These are phyloP conservation scores for Austrofundulus limnaeus DNA, from an alignment of 2,113 vertebrate genomes.

Conservation along the genomic window DNA sequence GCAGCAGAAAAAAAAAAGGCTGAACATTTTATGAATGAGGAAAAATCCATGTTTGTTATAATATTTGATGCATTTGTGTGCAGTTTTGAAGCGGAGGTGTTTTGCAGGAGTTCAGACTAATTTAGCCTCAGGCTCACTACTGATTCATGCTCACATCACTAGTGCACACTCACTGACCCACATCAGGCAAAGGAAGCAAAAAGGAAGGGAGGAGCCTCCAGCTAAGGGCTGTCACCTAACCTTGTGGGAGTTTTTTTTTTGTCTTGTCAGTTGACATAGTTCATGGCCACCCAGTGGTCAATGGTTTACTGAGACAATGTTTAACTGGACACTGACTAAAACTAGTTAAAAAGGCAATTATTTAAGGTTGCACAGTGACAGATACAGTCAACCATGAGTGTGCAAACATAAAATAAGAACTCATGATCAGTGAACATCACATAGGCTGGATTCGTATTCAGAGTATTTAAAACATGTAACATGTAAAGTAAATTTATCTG, in stretches of 20 bases:
- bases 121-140: constrained; percentile 49
- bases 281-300: constrained; percentile 8
- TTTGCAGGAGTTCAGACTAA: constrained; percentile 27
- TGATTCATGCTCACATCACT: constrained; percentile 53
- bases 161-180: constrained; percentile 68
- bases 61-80: background rate
- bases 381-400: background rate
- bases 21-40: too few relatives aligned
- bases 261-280: constrained; percentile 12
- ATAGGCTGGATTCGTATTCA: too few relatives aligned
- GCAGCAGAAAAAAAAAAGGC: too few relatives aligned
- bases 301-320: constrained; percentile 12
- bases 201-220: background rate
- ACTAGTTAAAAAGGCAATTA: background rate
- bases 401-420: background rate
- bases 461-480: too few relatives aligned
- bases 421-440: background rate
- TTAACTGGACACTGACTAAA: constrained; percentile 13
- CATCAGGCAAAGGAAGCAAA: constrained; percentile 46
- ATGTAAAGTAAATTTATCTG: too few relatives aligned
- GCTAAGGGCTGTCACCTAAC: constrained; percentile 25
- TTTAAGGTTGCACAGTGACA: too few relatives aligned
- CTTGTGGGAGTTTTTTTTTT: constrained; percentile 19
- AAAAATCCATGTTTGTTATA: too few relatives aligned
- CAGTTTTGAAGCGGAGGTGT: constrained; percentile 5